Conservation (phyloP, 2,888 invertebrate genomes). For the Noctua comes region DNA sequence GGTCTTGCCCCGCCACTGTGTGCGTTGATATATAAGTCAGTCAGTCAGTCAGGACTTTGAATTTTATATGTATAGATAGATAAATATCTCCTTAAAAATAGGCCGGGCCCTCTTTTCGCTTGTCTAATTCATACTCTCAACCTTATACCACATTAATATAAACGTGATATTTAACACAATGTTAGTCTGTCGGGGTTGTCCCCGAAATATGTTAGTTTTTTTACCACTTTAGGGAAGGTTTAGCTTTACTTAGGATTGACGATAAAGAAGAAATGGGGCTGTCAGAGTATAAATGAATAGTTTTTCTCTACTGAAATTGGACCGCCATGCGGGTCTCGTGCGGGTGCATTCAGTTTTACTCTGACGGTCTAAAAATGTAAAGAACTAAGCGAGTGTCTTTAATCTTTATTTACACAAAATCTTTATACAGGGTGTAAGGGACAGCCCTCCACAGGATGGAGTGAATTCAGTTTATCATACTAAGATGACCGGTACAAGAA, state of each 20-base stretch:
- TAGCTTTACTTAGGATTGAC: conserved; percentile 35
- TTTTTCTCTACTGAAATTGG: background rate
- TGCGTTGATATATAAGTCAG: too few species aligned
- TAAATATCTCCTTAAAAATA: background rate
- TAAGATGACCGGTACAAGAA: too few species aligned
- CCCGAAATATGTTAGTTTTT: conserved; percentile 33
- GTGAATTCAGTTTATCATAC: too few species aligned
- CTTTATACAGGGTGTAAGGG: background rate
- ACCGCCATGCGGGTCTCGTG: background rate
- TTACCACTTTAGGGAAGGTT: conserved; percentile 37
- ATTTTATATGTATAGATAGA: too few species aligned
- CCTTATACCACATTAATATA: conserved; percentile 22
- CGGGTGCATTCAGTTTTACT: conserved; percentile 3
- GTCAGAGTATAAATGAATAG: background rate
- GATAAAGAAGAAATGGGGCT: background rate
- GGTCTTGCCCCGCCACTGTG: too few species aligned
- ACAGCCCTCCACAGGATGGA: too few species aligned
- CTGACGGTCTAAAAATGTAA: background rate
- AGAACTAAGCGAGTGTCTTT: conserved; percentile 15
- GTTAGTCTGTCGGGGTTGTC: conserved; percentile 38
- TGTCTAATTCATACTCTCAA: conserved; percentile 1
- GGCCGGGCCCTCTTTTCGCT: background rate
- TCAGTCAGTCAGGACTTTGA: too few species aligned
- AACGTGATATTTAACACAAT: conserved; percentile 42
- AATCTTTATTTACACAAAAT: conserved; percentile 11